These are phyloP conservation scores for Thymelicus lineola DNA, from an alignment of 2,888 invertebrate species.

Conservation along the genomic window DNA sequence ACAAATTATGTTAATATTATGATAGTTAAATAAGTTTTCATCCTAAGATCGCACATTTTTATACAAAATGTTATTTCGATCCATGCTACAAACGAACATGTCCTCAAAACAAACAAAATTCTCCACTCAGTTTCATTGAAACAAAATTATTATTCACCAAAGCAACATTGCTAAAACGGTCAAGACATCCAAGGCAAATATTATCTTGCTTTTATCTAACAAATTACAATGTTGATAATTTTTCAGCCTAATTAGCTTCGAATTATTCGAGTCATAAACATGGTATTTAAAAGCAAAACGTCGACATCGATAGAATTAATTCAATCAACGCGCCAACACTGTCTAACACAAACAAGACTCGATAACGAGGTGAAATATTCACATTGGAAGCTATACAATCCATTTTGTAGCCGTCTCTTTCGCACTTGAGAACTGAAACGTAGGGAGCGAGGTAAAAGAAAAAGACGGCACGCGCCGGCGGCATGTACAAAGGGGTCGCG, in stretches of 20 bases:
- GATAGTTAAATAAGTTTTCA: too few species aligned
- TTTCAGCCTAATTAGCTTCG: slow-evolving; percentile 24
- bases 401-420: slow-evolving; percentile 66
- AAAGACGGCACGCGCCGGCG: slow-evolving; percentile 81
- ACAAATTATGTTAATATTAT: too few species aligned
- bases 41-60: too few species aligned
- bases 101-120: too few species aligned
- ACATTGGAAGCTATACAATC: slow-evolving; percentile 81
- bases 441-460: slow-evolving; percentile 66
- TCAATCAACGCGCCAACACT: slow-evolving; percentile 62
- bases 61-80: neutral
- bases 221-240: slow-evolving; percentile 22
- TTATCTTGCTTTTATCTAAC: slow-evolving; percentile 30
- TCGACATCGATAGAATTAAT: slow-evolving; percentile 66
- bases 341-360: slow-evolving; percentile 84
- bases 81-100: neutral
- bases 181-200: slow-evolving; percentile 1
- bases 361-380: slow-evolving; percentile 86
- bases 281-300: slow-evolving; percentile 41
- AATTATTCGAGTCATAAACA: slow-evolving; percentile 34
- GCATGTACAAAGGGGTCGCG: slow-evolving; percentile 82
- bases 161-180: slow-evolving; percentile 10
- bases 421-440: slow-evolving; percentile 60
- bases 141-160: slow-evolving; percentile 11
- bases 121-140: neutral